Percentiles rank a stretch among this genome's conserved stretches.
phyloP scores from a whole-genome alignment of 2,888 invertebrate species.

The Epirrhoe alternata region DNA sequence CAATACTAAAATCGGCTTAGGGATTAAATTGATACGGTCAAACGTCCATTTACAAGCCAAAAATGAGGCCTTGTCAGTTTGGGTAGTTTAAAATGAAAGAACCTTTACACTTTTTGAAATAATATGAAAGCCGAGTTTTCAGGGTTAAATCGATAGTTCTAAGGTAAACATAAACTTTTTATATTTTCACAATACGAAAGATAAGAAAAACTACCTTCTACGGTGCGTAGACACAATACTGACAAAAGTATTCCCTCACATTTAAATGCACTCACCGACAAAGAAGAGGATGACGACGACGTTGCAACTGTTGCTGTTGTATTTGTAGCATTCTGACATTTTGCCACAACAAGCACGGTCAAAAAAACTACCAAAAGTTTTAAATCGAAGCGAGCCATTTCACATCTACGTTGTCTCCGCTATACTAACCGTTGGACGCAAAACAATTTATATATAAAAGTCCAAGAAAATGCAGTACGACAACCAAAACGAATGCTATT shows the following conservation, averaged over 20 bases:
- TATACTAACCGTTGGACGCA: constrained; percentile 36
- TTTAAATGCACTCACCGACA: constrained; percentile 10
- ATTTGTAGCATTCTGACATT: constrained; percentile 46
- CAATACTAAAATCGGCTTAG: too few species aligned
- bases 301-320: constrained; percentile 18
- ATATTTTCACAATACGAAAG: too few species aligned
- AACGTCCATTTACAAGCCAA: too few species aligned
- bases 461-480: constrained; percentile 42
- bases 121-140: too few species aligned
- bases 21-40: too few species aligned
- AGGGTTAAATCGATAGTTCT: too few species aligned
- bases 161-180: too few species aligned
- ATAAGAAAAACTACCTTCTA: too few species aligned
- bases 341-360: constrained; percentile 44
- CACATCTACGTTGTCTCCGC: constrained; percentile 19
- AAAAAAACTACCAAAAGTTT: constrained; percentile 48
- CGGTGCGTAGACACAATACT: too few species aligned
- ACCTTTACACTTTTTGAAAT: too few species aligned
- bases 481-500: constrained; percentile 36
- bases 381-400: constrained; percentile 49
- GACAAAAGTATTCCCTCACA: not conserved
- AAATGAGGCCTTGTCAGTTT: too few species aligned
- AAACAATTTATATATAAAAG: constrained; percentile 36
- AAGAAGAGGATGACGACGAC: constrained; percentile 1
- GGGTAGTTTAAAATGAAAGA: too few species aligned